Conservation (phyloP, 2,113 vertebrate genomes). For the Halcyon malimbica region DNA sequence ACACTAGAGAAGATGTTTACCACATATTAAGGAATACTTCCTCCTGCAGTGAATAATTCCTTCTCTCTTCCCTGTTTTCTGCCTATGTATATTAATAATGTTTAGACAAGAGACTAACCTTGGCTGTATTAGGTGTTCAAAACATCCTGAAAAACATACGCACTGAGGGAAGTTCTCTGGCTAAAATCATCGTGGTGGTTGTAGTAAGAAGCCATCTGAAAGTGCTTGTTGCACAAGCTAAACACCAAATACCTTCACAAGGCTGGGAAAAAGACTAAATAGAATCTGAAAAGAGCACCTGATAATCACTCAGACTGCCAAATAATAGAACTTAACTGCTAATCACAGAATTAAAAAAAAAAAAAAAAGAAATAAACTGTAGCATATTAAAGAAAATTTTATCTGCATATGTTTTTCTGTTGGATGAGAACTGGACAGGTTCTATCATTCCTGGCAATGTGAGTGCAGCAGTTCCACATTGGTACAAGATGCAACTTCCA, state of each 20-base stretch:
- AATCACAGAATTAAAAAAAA: background rate
- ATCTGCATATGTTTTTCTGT: background rate
- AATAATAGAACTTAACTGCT: background rate
- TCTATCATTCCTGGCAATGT: background rate
- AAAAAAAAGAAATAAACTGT: background rate
- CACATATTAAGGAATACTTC: background rate
- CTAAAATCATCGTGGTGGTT: background rate
- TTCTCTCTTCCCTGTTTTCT: background rate
- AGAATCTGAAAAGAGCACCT: slow-evolving; percentile 1
- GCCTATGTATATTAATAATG: background rate
- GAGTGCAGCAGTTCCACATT: background rate
- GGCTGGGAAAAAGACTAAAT: background rate
- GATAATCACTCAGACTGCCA: background rate
- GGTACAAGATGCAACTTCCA: slow-evolving; percentile 26
- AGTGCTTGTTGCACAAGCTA: slow-evolving; percentile 19
- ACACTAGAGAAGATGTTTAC: background rate
- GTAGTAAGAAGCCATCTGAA: slow-evolving; percentile 8
- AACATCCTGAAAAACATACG: background rate
- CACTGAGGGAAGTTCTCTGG: slow-evolving; percentile 16
- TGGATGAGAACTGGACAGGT: background rate
- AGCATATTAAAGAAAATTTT: background rate
- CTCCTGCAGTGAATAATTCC: background rate
- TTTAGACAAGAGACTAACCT: background rate
- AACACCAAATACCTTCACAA: slow-evolving; percentile 15
- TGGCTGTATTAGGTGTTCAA: background rate